Evolutionary conservation across 2,888 invertebrate species (phyloP).

Genomic region (Drosophila nr. medialis): DNA sequence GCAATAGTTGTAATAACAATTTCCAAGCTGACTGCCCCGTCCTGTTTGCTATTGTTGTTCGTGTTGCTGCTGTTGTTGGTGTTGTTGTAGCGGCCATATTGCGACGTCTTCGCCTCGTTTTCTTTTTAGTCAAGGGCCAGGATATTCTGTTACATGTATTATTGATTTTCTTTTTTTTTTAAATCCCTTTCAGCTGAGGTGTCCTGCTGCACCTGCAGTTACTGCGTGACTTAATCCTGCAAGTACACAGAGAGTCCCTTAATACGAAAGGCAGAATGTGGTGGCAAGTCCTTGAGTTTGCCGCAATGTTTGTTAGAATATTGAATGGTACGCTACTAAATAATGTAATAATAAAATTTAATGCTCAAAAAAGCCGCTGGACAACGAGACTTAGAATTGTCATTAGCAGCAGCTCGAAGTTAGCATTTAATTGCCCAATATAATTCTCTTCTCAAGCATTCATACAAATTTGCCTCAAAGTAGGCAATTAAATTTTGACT

Average conservation of each 20-base stretch:
- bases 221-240: constrained; percentile 34
- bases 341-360: constrained; percentile 49
- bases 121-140: constrained; percentile 36
- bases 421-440: constrained; percentile 1
- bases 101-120: constrained; percentile 39
- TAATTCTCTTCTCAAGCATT: background rate
- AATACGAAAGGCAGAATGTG: constrained; percentile 22
- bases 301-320: constrained; percentile 41
- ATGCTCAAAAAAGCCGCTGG: constrained; percentile 30
- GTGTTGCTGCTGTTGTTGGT: constrained; percentile 18
- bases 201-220: constrained; percentile 60
- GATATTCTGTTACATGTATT: constrained; percentile 72
- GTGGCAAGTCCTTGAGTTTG: constrained; percentile 18
- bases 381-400: background rate
- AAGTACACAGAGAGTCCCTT: constrained; percentile 31
- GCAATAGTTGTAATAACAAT: constrained; percentile 50
- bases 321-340: constrained; percentile 23
- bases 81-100: constrained; percentile 53
- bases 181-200: constrained; percentile 40
- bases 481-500: constrained; percentile 20
- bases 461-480: constrained; percentile 13
- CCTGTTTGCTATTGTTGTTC: constrained; percentile 15
- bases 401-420: background rate
- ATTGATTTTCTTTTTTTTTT: constrained; percentile 62
- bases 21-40: constrained; percentile 60